Evolutionary conservation across 2,113 vertebrate species (phyloP).

Genomic region (Peromyscus maniculatus): DNA sequence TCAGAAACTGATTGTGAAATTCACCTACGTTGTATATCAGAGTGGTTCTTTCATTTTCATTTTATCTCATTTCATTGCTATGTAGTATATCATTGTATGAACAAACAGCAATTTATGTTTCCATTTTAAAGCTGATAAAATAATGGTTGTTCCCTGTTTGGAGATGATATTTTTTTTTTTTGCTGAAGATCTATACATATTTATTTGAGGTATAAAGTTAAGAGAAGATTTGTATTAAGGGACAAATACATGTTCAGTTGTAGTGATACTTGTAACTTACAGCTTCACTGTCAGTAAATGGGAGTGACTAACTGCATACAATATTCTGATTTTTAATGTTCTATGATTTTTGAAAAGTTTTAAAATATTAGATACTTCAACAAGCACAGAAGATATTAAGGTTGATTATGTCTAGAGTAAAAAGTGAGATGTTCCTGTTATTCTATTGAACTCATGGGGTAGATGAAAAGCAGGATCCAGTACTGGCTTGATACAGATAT

Average conservation of each 20-base stretch:
- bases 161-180: neutral
- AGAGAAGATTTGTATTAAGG: neutral
- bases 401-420: neutral
- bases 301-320: neutral
- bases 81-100: neutral
- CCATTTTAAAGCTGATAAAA: neutral
- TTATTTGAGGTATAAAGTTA: neutral
- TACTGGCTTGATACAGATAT: neutral
- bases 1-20: neutral
- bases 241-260: neutral
- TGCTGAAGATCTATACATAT: neutral
- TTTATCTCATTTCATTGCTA: neutral
- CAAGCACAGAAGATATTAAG: slow-evolving; percentile 41
- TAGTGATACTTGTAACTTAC: neutral
- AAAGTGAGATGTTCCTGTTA: neutral
- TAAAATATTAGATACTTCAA: neutral
- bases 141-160: neutral
- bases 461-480: neutral
- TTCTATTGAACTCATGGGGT: slow-evolving; percentile 39
- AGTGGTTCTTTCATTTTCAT: neutral
- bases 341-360: neutral
- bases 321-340: slow-evolving; percentile 21
- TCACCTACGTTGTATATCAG: neutral
- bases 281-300: neutral
- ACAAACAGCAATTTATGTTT: neutral